phyloP scores from a whole-genome alignment of 2,113 vertebrate genomes.

The Elgaria multicarinata region DNA sequence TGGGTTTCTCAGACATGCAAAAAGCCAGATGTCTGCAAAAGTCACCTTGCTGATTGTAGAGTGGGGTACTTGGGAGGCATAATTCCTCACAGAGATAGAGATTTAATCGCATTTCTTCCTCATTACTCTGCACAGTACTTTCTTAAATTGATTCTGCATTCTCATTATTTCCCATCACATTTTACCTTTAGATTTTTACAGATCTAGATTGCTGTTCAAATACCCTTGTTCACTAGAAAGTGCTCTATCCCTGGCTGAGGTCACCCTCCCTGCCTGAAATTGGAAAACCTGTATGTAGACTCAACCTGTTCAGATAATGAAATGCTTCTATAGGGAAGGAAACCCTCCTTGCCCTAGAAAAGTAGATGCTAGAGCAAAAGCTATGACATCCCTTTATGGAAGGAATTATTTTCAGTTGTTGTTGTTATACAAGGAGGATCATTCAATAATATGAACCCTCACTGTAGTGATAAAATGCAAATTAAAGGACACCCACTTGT shows the following conservation, averaged over 20 bases:
- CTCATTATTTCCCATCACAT: conserved; percentile 15
- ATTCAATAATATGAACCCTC: neutral
- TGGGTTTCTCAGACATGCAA: neutral
- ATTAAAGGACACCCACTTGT: neutral
- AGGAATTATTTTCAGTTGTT: neutral
- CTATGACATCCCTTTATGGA: neutral
- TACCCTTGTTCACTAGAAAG: neutral
- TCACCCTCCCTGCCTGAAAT: neutral
- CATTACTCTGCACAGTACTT: conserved; percentile 16
- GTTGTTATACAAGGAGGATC: neutral
- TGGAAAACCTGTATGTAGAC: neutral
- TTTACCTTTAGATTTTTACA: neutral
- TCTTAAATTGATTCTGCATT: conserved; percentile 19
- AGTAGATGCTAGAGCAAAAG: neutral
- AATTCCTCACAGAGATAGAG: conserved; percentile 12
- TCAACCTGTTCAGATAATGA: too few species aligned
- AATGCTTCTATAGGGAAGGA: neutral
- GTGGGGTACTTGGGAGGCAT: neutral
- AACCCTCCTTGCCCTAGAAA: neutral
- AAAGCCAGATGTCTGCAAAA: neutral
- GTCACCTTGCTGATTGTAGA: conserved; percentile 5
- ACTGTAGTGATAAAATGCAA: neutral
- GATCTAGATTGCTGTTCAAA: neutral
- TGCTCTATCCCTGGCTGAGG: neutral
- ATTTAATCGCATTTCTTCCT: conserved; percentile 21